Evolutionary conservation across 1,140 invertebrate genomes (phyloP), one percentile per base, ranked within the genome.

Genomic region (Camponotus vicinus): DNA sequence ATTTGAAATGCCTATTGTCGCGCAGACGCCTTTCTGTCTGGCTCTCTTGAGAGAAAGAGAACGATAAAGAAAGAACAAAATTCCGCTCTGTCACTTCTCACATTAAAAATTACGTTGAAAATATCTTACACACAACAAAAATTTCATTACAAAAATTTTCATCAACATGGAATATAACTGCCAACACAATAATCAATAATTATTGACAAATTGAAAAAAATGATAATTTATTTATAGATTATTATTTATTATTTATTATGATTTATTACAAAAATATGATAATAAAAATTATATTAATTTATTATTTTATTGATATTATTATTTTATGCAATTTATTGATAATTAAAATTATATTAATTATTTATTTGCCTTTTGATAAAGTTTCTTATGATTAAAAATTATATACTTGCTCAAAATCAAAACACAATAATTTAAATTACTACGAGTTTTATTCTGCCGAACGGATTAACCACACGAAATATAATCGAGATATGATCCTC

Each of bases 1-100:
- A 52, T 52, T 42, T 73, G 4, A 4, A 73, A 75, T 83, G 69
- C 55, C 55, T 83, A 83, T 83, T 83, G 55, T 83, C 27, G 55
- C 4, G 13, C 18, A 63, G 55, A 73, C 42, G 45, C 8, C 34
- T 61, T 4, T 79, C 49, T 52, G 49, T 52, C 49, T 52, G 49
- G 0, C 1, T 52, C 75, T 63, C 21, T 59, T 13, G 5, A 9
- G 9, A 5, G 32, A 69, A 40, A 55, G 21, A 8, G 7, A 37
- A 15, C 0, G 21, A 7, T n/a, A 18, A n/a, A 37, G 8, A 40
- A 2, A 76, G 21, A 76, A 13, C 21, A 11, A 59, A 59, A 52
- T 9, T 52, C 8, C 32, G 18, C 13, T 42, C 13, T 76, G 7
- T 34, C 27, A 34, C 37, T 66, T 78, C 66, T 6, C 7, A 5